Conservation (phyloP, 2,797 vertebrate species). For the Neostethus bicornis region DNA sequence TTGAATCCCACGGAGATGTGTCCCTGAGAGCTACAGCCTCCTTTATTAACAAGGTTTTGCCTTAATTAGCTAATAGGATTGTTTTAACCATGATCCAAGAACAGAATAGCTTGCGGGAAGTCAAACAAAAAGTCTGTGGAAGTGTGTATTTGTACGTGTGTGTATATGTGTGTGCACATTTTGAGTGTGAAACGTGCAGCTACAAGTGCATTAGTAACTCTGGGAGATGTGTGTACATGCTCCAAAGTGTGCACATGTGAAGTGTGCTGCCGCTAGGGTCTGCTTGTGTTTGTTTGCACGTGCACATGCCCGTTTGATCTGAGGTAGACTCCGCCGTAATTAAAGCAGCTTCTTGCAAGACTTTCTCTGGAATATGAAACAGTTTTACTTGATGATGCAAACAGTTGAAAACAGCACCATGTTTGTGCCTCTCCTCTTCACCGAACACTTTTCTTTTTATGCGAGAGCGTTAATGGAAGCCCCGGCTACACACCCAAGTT, state of each 20-base stretch:
- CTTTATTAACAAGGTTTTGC: slow-evolving; percentile 69
- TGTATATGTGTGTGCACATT: slow-evolving; percentile 24
- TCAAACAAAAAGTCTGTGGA: slow-evolving; percentile 54
- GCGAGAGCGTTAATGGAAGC: slow-evolving; percentile 51
- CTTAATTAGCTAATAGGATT: slow-evolving; percentile 81
- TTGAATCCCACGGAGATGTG: slow-evolving; percentile 53
- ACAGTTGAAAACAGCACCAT: slow-evolving; percentile 63
- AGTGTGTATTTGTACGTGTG: slow-evolving; percentile 32
- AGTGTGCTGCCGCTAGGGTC: slow-evolving; percentile 25
- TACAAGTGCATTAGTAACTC: slow-evolving; percentile 18
- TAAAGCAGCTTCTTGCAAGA: slow-evolving; percentile 64
- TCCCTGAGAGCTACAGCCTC: slow-evolving; percentile 48
- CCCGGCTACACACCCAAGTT: slow-evolving; percentile 51
- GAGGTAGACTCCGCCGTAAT: slow-evolving; percentile 57
- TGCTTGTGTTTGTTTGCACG: slow-evolving; percentile 6
- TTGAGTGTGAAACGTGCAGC: slow-evolving; percentile 13
- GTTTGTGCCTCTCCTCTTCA: slow-evolving; percentile 46
- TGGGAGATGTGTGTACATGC: slow-evolving; percentile 18
- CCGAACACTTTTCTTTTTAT: slow-evolving; percentile 56
- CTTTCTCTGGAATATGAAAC: slow-evolving; percentile 70
- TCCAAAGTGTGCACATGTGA: slow-evolving; percentile 25
- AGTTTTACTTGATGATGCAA: slow-evolving; percentile 78
- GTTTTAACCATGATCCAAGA: slow-evolving; percentile 78
- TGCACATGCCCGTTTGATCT: slow-evolving; percentile 29
- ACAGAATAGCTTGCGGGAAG: slow-evolving; percentile 71